These are phyloP conservation scores for Xerus rutilus DNA, from an alignment of 2,797 vertebrate species.

Conservation along the genomic window DNA sequence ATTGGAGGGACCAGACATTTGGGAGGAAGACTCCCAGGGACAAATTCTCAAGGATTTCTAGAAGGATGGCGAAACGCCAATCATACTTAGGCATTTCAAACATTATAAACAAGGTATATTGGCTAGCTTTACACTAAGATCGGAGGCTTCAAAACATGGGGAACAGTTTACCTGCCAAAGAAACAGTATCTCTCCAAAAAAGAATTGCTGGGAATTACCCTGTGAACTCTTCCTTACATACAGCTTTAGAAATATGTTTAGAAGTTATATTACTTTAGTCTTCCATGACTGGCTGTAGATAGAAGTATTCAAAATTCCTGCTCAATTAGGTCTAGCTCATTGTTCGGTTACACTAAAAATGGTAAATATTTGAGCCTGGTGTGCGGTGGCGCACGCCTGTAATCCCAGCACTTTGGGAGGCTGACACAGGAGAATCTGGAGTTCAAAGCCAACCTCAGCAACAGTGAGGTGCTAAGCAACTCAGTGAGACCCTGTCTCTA, in stretches of 20 bases:
- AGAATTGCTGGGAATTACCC: slow-evolving; percentile 2
- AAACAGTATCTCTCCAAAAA: not conserved
- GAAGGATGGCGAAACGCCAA: slow-evolving; percentile 10
- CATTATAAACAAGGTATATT: not conserved
- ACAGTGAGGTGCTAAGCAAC: no score
- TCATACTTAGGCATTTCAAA: not conserved
- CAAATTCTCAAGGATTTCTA: not conserved
- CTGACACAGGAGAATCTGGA: no score
- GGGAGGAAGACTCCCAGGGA: no score
- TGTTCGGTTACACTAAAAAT: slow-evolving; percentile 6
- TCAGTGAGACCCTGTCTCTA: no score
- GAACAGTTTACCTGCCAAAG: not conserved
- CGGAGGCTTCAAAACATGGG: not conserved
- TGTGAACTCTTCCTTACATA: not conserved
- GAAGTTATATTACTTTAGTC: not conserved
- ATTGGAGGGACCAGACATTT: no score
- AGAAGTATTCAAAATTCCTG: slow-evolving; percentile 23
- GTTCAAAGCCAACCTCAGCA: no score
- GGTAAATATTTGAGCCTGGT: not conserved
- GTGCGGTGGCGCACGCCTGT: no score
- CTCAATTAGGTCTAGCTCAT: slow-evolving; percentile 5
- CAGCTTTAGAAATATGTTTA: not conserved
- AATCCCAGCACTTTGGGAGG: no score
- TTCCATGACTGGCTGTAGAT: not conserved
- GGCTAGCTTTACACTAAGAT: not conserved